These are phyloP conservation scores for Ictalurus punctatus DNA, from an alignment of 2,113 vertebrate genomes.

Conservation along the genomic window DNA sequence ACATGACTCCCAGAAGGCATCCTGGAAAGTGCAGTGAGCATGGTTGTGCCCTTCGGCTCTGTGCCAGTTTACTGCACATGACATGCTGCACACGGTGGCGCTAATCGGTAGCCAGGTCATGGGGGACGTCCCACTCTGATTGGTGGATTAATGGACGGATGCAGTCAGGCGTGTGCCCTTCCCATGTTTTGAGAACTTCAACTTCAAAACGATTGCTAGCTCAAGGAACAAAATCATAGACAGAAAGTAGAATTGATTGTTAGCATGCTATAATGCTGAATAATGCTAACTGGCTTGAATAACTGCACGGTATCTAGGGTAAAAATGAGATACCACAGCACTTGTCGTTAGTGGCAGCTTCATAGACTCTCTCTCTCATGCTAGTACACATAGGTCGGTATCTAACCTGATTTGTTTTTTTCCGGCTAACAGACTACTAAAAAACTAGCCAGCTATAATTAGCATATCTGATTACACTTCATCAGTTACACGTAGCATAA, in stretches of 20 bases:
- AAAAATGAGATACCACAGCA: not conserved
- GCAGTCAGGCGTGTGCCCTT: not conserved
- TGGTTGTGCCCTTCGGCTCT: not conserved
- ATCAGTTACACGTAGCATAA: not conserved
- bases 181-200: not conserved
- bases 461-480: not conserved
- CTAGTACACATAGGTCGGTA: not conserved
- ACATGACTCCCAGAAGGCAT: not conserved
- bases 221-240: not conserved
- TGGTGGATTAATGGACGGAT: not conserved
- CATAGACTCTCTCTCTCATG: not conserved
- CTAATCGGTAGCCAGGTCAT: constrained; percentile 4
- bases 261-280: not conserved
- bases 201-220: not conserved
- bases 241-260: not conserved
- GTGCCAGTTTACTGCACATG: not conserved
- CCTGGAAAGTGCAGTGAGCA: not conserved
- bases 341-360: not conserved
- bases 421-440: not conserved
- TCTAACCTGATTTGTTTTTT: not conserved
- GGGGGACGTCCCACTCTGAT: not conserved
- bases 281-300: not conserved
- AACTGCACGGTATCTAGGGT: no score
- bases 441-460: not conserved
- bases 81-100: not conserved